Base-by-base conservation (phyloP, 2,113 vertebrate species). In the Saccopteryx leptura region DNA sequence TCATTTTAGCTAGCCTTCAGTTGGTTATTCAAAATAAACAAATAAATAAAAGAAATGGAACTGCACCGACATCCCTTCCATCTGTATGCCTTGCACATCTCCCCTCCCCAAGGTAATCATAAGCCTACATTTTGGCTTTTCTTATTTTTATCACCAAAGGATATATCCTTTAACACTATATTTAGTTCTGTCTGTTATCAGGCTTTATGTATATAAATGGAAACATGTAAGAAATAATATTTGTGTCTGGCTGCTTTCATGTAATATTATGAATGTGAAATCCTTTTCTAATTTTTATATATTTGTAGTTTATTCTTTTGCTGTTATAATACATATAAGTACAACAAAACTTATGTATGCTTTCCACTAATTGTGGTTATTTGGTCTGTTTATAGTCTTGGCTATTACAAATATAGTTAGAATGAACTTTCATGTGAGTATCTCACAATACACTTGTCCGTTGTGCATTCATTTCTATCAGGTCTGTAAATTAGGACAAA, bases 51-150 rank as follows among this genome's bases (percentile, higher is more conserved):
- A 81, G 33, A 90, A 90, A 84, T 3, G 69, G 3, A 92, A 23
- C 0, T 18, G 56, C 12, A 48, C 31, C 58, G 92, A 33, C 4
- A 82, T 11, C 1, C 21, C 0, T 0, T 1, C 17, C 3, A 0
- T 24, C 39, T 4, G 56, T 4, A 15, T 9, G 39, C 7, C 5
- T 4, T 79, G 14, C 1, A 21, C 5, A 15, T 28, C 9, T 3
- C 10, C 3, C n/a, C 12, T 19, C 8, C 6, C 9, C 39, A 68
- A 83, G 6, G 14, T 7, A 71, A 69, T 52, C 3, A 63, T 9
- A 48, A 68, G 74, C 19, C 46, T 81, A 19, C 31, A 60, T 39
- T 75, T 5, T 48, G 65, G 18, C 4, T 66, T 80, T 90, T 79
- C 54, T 94, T 46, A 52, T 9, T 82, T 95, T 89, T 68, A 68